phyloP scores from a whole-genome alignment of 2,888 invertebrate species.

The Rhagonycha fulva region DNA sequence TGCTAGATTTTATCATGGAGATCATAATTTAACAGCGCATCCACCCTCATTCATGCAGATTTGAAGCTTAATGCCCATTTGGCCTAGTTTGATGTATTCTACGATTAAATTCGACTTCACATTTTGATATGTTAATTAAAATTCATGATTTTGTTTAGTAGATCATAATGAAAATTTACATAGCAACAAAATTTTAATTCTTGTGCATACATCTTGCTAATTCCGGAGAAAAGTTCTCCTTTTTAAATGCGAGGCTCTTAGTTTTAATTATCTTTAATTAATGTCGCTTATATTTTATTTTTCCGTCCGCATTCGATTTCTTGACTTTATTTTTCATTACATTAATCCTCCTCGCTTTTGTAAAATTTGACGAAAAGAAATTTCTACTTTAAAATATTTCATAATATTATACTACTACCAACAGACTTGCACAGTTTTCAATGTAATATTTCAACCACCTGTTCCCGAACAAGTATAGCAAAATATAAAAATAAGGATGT shows the following conservation, averaged over 20 bases:
- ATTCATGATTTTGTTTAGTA: background rate
- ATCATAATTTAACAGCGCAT: background rate
- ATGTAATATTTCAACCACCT: background rate
- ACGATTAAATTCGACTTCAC: background rate
- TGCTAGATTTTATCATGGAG: background rate
- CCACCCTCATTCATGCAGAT: background rate
- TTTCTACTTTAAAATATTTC: background rate
- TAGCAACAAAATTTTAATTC: background rate
- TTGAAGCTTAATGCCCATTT: background rate
- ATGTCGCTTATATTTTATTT: background rate
- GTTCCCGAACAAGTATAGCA: background rate
- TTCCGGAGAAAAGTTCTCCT: background rate
- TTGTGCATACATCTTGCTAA: background rate
- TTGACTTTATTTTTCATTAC: background rate
- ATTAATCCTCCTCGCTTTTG: background rate
- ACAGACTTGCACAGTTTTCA: background rate
- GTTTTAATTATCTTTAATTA: background rate
- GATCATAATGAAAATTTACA: background rate
- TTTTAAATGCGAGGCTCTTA: background rate
- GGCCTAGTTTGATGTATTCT: background rate
- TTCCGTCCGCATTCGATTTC: background rate
- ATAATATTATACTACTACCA: background rate
- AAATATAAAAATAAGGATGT: background rate
- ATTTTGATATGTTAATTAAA: background rate
- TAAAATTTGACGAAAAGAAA: background rate